Percentiles rank a stretch among this genome's conserved stretches.
Evolutionary conservation across 2,113 vertebrate species (phyloP).

Genomic region (Gila orcuttii): DNA sequence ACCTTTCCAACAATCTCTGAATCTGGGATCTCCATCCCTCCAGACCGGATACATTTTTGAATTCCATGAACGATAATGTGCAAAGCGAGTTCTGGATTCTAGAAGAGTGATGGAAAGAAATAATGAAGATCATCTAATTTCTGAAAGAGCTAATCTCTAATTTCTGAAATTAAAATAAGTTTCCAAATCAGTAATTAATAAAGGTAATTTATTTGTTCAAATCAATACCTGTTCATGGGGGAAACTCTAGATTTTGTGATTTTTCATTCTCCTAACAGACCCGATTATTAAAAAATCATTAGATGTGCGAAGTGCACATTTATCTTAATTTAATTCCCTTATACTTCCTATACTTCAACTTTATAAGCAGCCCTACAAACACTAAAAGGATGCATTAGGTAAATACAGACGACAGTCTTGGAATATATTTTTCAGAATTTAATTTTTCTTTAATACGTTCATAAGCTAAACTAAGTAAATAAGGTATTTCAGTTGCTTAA

Average conservation of each 20-base stretch:
- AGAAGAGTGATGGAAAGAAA: slow-evolving; percentile 32
- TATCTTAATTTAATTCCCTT: background rate
- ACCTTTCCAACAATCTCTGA: slow-evolving; percentile 85
- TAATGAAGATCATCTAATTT: background rate
- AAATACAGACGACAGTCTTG: background rate
- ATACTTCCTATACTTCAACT: background rate
- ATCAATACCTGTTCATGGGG: background rate
- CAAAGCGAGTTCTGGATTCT: slow-evolving; percentile 71
- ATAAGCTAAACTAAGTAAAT: background rate
- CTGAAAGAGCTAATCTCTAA: background rate
- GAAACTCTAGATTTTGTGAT: background rate
- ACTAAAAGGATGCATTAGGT: background rate
- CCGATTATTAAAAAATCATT: background rate
- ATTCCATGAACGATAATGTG: slow-evolving; percentile 81
- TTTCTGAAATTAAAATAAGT: background rate
- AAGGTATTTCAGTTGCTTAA: background rate
- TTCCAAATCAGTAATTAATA: background rate
- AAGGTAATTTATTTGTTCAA: background rate
- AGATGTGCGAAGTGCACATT: background rate
- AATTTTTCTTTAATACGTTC: no score
- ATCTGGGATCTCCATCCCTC: slow-evolving; percentile 75
- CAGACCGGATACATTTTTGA: slow-evolving; percentile 82
- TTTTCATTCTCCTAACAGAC: background rate
- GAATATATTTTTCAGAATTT: background rate
- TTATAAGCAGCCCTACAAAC: background rate